phyloP scores from a whole-genome alignment of 1,140 invertebrate species.

The Forficula auricularia region DNA sequence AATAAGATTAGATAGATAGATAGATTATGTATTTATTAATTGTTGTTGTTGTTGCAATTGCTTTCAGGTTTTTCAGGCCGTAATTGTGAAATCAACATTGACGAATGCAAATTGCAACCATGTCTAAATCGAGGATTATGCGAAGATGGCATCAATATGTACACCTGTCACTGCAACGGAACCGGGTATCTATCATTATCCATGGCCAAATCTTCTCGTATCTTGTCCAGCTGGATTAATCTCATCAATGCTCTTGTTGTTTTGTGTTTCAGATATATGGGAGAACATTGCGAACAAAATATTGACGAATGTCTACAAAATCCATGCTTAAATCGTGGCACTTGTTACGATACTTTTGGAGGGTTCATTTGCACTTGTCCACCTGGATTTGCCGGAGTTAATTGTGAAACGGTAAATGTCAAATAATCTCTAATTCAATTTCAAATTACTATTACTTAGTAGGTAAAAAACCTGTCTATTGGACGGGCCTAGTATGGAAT shows the following conservation, averaged over 20 bases:
- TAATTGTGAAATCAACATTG: constrained; percentile 46
- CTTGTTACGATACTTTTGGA: constrained; percentile 62
- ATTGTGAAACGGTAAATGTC: constrained; percentile 45
- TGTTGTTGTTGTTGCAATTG: too few relatives aligned
- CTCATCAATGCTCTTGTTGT: background rate
- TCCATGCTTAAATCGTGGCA: constrained; percentile 58
- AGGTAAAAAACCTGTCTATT: too few relatives aligned
- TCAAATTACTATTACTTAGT: too few relatives aligned
- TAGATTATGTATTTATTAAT: too few relatives aligned
- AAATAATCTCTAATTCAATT: too few relatives aligned
- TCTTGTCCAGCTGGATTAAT: too few relatives aligned
- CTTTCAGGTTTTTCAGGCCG: constrained; percentile 37
- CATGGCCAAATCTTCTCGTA: background rate
- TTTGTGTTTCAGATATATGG: constrained; percentile 42
- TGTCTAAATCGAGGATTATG: constrained; percentile 74
- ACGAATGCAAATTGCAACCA: constrained; percentile 51
- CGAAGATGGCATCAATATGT: constrained; percentile 56
- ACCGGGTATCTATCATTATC: constrained; percentile 30
- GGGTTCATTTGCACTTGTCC: constrained; percentile 68
- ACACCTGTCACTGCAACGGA: constrained; percentile 51
- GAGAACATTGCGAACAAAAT: constrained; percentile 60
- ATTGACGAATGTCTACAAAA: constrained; percentile 63
- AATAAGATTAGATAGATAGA: too few relatives aligned
- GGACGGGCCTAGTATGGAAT: too few relatives aligned
- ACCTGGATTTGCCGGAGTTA: constrained; percentile 59